Base-by-base conservation (phyloP, 2,113 vertebrate species). In the Naja naja region DNA sequence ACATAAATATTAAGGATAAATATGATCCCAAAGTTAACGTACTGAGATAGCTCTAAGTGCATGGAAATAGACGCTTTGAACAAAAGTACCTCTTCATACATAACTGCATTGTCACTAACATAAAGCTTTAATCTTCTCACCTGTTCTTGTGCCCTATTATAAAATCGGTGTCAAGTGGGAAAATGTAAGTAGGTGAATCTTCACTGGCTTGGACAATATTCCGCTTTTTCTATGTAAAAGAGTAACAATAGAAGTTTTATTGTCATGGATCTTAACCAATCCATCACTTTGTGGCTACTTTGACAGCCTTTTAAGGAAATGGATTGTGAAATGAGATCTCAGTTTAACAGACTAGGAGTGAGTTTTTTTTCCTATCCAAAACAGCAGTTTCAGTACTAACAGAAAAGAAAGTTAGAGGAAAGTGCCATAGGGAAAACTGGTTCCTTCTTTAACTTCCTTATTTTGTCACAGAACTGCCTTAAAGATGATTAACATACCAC, bases 301-400 rank as follows among this genome's bases (percentile, higher is more conserved):
- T 95, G 96, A 96, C 93, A 95, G 91, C 91, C 90, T 96, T 94
- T 96, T 95, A 95, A 95, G 92, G 91, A 95, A 91, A 69, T 4
- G 91, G 88, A 39, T 90, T 88, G 91, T 93, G 94, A 95, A 95
- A 94, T 95, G 54, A 95, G 95, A 94, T 93, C 3, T 94, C 91
- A 91, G 56, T 85, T 90, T 91, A 90, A 39, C 43, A 91, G n/a
- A 85, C 30, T 90, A 34, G 58, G 93, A 95, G 47, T 8, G 54
- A 18, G 5, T 58, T 34, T 49, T 53, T 0, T 56, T 11, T 52
- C 49, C 27, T 0, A 56, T 55, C 9, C 87, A 88, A 96, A 96
- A 89, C 34, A 92, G 14, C 45, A 91, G 74, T 89, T 95, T 96
- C 60, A 91, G 0, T 94, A 52, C 92, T 94, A 91, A 27, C 23